Evolutionary conservation across 2,888 invertebrate species (phyloP), one percentile per base, ranked within the genome.

Genomic region (Drosophila borealis): DNA sequence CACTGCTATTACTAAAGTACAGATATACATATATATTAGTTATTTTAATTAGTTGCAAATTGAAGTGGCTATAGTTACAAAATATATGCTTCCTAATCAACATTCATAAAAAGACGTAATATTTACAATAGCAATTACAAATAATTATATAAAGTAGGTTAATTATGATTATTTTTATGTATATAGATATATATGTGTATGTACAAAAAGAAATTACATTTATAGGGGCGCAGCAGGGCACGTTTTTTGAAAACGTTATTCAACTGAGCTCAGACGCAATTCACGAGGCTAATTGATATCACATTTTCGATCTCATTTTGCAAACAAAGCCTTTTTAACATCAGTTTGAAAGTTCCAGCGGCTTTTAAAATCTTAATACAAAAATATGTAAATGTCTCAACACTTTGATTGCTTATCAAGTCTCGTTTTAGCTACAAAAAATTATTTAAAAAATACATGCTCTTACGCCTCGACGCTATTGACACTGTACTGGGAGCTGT

Each of bases 401-500:
- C 54, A 61, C 19, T 62, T 41, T 42, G 61, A 71, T 77, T 69
- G 71, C 78, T 78, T 80, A 33, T 46, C 50, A 50, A 73, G 50
- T 54, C 53, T 25, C 53, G 19, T 42, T 46, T 46, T 39, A 60
- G 70, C 74, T 53, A 42, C 17, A 51, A 17, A 50, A 48, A 21
- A 3, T 4, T 11, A 48, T 13, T 4, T 14, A 10, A n/a, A 36
- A 46, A 34, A 10, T 1, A 8, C 46, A 64, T 34, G 55, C 45
- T 46, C 53, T 85, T 88, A 91, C 61, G 91, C 89, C 62, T 91
- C 91, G 14, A 90, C 89, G 68, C 90, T 91, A 74, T 91, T 91
- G n/a, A 90, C 91, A 77, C 91, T 91, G 62, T 90, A 91, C 50
- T 91, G 91, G 29, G 91, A 91, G 71, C 91, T 91, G 21, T 91